A percentile compares a stretch with the other conserved stretches of the same genome.
Conservation (phyloP, 2,797 vertebrate genomes). For the Cichlasoma orientale region DNA sequence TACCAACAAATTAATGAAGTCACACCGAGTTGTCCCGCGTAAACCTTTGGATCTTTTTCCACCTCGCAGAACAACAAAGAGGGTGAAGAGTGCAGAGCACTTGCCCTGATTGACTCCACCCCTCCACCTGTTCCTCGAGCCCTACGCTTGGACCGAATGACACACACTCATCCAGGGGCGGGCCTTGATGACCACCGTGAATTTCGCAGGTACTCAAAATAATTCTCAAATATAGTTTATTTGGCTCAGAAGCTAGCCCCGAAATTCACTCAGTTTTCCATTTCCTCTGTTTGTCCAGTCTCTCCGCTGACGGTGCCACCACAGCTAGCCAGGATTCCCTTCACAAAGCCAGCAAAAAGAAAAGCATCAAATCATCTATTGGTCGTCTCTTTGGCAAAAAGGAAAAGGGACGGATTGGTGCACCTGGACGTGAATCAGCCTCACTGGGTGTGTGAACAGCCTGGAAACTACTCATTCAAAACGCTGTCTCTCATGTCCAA, state of each 20-base stretch:
- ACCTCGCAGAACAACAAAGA: constrained; percentile 88
- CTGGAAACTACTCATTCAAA: background rate
- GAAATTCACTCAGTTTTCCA: background rate
- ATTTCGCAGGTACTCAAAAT: constrained; percentile 78
- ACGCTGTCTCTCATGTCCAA: background rate
- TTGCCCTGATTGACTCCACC: constrained; percentile 87
- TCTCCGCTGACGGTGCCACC: constrained; percentile 80
- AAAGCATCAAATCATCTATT: constrained; percentile 95
- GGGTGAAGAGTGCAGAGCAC: constrained; percentile 85
- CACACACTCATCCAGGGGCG: constrained; percentile 88
- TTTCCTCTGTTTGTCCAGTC: constrained; percentile 51
- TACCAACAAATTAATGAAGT: background rate
- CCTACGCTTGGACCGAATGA: constrained; percentile 90
- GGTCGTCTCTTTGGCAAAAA: constrained; percentile 94
- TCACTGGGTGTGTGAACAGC: constrained; percentile 83
- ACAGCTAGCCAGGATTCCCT: constrained; percentile 90
- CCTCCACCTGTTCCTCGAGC: constrained; percentile 88
- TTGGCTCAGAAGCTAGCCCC: background rate
- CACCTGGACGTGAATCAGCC: constrained; percentile 85
- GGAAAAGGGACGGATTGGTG: constrained; percentile 90
- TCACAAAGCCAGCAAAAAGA: constrained; percentile 94
- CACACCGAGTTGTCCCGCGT: background rate
- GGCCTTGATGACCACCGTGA: constrained; percentile 89
- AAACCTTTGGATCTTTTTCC: background rate
- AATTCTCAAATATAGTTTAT: background rate